phyloP scores from a whole-genome alignment of 2,797 vertebrate genomes.

The Buceros bicornis region DNA sequence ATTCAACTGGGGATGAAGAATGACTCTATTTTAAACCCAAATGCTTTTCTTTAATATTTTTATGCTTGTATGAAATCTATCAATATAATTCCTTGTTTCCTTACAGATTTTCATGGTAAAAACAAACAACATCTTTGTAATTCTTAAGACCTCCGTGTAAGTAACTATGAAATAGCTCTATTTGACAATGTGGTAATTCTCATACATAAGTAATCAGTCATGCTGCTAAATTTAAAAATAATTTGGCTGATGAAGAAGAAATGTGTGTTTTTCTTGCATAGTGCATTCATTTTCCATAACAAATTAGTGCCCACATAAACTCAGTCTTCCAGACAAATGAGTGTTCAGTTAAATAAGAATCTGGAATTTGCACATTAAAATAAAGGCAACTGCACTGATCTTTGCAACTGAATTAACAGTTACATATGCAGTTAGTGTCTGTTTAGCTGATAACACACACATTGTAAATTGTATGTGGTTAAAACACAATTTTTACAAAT shows the following conservation, averaged over 20 bases:
- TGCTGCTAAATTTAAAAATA: conserved; percentile 39
- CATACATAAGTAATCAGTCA: conserved; percentile 32
- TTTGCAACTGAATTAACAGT: neutral
- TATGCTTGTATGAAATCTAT: neutral
- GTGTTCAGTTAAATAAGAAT: neutral
- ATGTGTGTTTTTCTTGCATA: conserved; percentile 26
- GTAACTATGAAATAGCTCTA: neutral
- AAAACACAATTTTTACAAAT: neutral
- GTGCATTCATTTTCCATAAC: conserved; percentile 40
- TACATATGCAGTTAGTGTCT: neutral
- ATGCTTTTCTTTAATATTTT: conserved; percentile 7
- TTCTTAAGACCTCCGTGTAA: neutral
- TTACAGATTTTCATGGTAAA: neutral
- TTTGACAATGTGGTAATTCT: neutral
- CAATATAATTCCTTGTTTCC: neutral
- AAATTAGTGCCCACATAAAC: conserved; percentile 35
- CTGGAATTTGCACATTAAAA: conserved; percentile 5
- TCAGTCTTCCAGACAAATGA: conserved; percentile 65
- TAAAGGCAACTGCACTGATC: neutral
- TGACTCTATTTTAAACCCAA: neutral
- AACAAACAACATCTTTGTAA: neutral
- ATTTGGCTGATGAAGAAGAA: conserved; percentile 27
- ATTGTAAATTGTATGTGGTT: neutral
- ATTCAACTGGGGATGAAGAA: neutral
- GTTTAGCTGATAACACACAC: neutral